Evolutionary conservation across 2,113 vertebrate genomes (phyloP), one percentile per base, ranked within the genome.

Genomic region (Myanophis thanlyinensis): DNA sequence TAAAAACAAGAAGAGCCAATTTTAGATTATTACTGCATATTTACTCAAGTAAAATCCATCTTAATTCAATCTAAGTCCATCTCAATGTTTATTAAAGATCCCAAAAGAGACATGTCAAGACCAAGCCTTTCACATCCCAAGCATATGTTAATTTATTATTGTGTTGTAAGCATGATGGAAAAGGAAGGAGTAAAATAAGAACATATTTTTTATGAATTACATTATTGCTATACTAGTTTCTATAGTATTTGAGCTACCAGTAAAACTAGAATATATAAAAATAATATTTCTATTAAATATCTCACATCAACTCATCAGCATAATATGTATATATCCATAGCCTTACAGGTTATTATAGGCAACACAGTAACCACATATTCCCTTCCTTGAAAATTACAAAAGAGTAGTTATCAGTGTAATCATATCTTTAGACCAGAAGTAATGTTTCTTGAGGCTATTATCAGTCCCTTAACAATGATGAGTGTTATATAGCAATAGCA

Each of bases 351-450:
- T 89, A 53, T 23, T 4, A 51, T 84, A 89, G 59, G 35, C 91
- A 92, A 84, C n/a, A 35, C n/a, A 40, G 40, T 48, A 56, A 89
- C 89, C 20, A 48, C 49, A 27, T 85, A 89, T 92, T 92, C 85
- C 27, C 73, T 80, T 40, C 89, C 73, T 56, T 92, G 73, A 30
- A 92, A 84, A 84, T n/a, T 53, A 89, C 18, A 92, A 52, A 56
- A 46, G 44, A 85, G 53, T 89, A 51, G 23, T 87, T 40, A 44
- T 92, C 20, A 54, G 6, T 89, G 8, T 51, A 85, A 89, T 89
- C 52, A 85, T 46, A 59, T 5, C 51, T 22, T 11, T 85, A 85
- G 51, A 22, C 27, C 30, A 92, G 3, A 49, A 7, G 85, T 56
- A 85, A 40, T 56, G 54, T 73, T 27, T 4, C 51, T 15, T 18